A percentile compares a stretch with the other conserved stretches of the same genome.
Conservation (phyloP, 35 echinoderm and acorn worm genomes). For the Apostichopus parvimensis region DNA sequence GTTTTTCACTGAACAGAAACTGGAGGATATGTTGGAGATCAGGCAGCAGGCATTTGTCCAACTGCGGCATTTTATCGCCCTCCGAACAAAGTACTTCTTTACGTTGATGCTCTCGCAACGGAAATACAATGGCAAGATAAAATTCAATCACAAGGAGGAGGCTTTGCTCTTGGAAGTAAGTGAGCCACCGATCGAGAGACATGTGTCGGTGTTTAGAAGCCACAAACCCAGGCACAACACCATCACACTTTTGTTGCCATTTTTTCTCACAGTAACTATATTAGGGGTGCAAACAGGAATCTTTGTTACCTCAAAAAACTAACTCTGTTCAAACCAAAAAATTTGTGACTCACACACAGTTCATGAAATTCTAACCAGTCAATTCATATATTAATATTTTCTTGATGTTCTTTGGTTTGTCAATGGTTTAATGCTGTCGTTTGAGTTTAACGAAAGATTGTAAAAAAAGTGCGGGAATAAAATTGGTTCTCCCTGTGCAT, state of each 20-base stretch:
- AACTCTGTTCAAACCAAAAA: neutral
- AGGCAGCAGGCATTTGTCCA: slow-evolving; percentile 58
- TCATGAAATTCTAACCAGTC: too few relatives aligned
- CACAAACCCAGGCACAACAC: neutral
- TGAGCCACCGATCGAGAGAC: neutral
- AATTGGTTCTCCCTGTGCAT: too few relatives aligned
- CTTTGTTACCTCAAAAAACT: neutral
- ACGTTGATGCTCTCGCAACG: slow-evolving; percentile 83
- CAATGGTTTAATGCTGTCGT: too few relatives aligned
- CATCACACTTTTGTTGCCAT: neutral
- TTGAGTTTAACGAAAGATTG: too few relatives aligned
- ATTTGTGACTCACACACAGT: neutral
- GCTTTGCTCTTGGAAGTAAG: slow-evolving; percentile 82
- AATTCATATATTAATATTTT: too few relatives aligned
- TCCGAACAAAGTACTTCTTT: slow-evolving; percentile 89
- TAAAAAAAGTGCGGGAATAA: too few relatives aligned
- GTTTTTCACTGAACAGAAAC: slow-evolving; percentile 66
- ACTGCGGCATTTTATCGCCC: slow-evolving; percentile 78
- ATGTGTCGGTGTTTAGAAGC: neutral
- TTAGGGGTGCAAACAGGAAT: neutral
- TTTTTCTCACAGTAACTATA: neutral
- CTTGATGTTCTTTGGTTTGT: neutral
- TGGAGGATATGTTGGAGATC: slow-evolving; percentile 67
- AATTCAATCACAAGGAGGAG: slow-evolving; percentile 77
- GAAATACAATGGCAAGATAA: slow-evolving; percentile 91